Percentiles rank a stretch among this genome's conserved stretches.
Evolutionary conservation across 2,797 vertebrate species (phyloP).

Genomic region (Enteromius fasciolatus): DNA sequence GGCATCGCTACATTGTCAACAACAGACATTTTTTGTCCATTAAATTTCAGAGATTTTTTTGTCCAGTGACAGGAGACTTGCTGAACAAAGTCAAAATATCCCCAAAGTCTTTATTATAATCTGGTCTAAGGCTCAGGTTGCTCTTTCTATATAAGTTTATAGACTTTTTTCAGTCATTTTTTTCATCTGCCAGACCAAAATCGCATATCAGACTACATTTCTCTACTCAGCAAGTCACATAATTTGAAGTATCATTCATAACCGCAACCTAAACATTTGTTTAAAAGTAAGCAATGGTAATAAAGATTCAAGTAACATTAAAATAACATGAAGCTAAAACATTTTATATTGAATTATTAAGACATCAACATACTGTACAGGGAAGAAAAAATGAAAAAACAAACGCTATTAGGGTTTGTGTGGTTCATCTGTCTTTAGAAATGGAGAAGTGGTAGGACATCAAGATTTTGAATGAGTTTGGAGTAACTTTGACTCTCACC

Average conservation of each 20-base stretch:
- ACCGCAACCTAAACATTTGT: background rate
- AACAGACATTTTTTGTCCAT: background rate
- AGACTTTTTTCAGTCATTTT: background rate
- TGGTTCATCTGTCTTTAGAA: background rate
- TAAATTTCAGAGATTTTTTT: background rate
- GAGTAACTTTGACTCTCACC: background rate
- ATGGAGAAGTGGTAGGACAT: background rate
- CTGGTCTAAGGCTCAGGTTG: background rate
- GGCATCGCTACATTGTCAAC: background rate
- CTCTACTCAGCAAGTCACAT: background rate
- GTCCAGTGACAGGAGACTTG: background rate
- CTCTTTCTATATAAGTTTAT: background rate
- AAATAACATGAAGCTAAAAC: background rate
- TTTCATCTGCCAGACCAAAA: background rate
- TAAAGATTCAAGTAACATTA: background rate
- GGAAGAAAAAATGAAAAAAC: background rate
- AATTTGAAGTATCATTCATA: background rate
- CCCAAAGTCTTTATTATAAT: background rate
- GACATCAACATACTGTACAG: background rate
- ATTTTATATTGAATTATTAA: background rate
- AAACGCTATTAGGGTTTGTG: background rate
- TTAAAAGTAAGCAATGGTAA: background rate
- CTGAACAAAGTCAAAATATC: background rate
- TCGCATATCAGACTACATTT: background rate
- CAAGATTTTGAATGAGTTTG: background rate